A percentile compares a stretch with the other conserved stretches of the same genome.
Conservation (phyloP, 2,888 invertebrate species). For the Patella ulyssiponensis region DNA sequence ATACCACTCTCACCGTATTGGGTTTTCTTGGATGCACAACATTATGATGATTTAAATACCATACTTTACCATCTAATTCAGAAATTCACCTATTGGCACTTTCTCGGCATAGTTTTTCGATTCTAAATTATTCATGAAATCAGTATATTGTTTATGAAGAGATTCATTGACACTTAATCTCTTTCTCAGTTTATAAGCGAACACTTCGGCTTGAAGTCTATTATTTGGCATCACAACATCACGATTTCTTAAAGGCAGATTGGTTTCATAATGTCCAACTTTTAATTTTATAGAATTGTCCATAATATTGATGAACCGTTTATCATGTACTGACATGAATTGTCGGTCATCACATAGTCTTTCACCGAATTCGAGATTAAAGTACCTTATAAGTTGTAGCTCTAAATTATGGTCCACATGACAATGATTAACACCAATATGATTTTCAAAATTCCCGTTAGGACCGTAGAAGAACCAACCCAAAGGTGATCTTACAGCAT, state of each 20-base stretch:
- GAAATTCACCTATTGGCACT: neutral
- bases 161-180: slow-evolving; percentile 18
- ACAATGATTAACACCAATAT: slow-evolving; percentile 10
- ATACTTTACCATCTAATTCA: neutral
- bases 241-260: slow-evolving; percentile 24
- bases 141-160: slow-evolving; percentile 20
- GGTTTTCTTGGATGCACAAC: slow-evolving; percentile 16
- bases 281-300: slow-evolving; percentile 2
- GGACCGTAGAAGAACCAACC: slow-evolving; percentile 34
- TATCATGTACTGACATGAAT: slow-evolving; percentile 83
- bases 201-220: neutral
- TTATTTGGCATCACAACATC: slow-evolving; percentile 15
- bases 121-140: slow-evolving; percentile 24
- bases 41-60: slow-evolving; percentile 26
- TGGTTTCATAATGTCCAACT: slow-evolving; percentile 24
- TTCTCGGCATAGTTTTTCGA: slow-evolving; percentile 23
- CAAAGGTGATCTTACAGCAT: slow-evolving; percentile 24
- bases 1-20: slow-evolving; percentile 34
- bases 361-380: slow-evolving; percentile 24
- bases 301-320: slow-evolving; percentile 13
- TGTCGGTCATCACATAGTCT: slow-evolving; percentile 82
- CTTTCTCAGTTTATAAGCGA: slow-evolving; percentile 8
- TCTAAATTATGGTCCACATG: slow-evolving; percentile 81
- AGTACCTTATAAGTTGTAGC: slow-evolving; percentile 83
- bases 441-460: neutral